These are phyloP conservation scores for Glossosoma conforme DNA, from an alignment of 1,140 invertebrate genomes.

Conservation along the genomic window DNA sequence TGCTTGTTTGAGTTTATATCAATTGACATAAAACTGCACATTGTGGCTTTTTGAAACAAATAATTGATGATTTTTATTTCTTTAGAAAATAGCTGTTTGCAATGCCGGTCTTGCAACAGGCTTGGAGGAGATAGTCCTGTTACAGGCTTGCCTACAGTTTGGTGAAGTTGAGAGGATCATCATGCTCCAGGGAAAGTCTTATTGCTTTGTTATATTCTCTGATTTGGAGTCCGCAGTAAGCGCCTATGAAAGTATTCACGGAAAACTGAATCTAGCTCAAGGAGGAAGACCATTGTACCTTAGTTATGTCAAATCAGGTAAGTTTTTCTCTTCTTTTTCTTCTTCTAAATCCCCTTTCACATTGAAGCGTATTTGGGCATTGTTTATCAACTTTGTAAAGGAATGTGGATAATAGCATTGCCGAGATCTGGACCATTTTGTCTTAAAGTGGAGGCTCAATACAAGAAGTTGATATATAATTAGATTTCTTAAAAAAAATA, in stretches of 20 bases:
- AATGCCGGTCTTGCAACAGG: constrained; percentile 75
- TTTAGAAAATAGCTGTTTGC: constrained; percentile 52
- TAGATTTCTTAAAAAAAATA: too few relatives aligned
- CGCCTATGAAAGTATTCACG: constrained; percentile 53
- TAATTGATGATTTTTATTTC: constrained; percentile 5
- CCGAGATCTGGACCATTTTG: too few relatives aligned
- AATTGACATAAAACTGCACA: neutral
- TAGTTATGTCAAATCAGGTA: constrained; percentile 55
- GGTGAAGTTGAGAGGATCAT: constrained; percentile 53
- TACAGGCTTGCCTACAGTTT: constrained; percentile 48
- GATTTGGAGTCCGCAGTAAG: constrained; percentile 44
- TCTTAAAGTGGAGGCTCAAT: too few relatives aligned
- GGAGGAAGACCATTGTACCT: constrained; percentile 59
- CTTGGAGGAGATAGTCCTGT: constrained; percentile 57
- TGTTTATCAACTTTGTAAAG: too few relatives aligned
- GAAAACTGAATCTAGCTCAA: constrained; percentile 48
- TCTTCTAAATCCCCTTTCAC: too few relatives aligned
- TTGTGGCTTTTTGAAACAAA: constrained; percentile 5
- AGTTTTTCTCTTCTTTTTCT: constrained; percentile 12
- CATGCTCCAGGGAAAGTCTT: constrained; percentile 70
- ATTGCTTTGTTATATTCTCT: constrained; percentile 63
- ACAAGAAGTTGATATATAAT: too few relatives aligned
- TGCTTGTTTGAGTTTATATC: neutral
- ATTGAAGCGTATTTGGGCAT: too few relatives aligned
- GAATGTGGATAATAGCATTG: too few relatives aligned